Conservation (phyloP, 2,113 vertebrate species). For the Archocentrus centrarchus region DNA sequence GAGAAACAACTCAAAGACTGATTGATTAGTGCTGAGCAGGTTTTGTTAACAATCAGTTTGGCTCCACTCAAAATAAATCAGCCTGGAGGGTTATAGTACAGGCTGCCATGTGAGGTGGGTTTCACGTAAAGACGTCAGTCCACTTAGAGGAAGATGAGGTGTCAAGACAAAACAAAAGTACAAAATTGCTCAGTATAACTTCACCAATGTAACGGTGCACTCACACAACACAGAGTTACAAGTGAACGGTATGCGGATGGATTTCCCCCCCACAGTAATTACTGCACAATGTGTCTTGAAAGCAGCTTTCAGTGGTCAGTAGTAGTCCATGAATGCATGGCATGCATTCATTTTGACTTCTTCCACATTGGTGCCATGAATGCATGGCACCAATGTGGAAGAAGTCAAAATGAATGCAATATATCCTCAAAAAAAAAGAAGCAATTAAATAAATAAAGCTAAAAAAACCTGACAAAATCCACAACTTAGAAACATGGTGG, state of each 20-base stretch:
- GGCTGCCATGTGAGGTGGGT: not conserved
- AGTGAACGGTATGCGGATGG: not conserved
- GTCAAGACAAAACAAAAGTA: conserved; percentile 18
- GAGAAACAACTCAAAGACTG: not conserved
- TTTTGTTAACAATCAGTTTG: not conserved
- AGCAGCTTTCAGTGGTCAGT: conserved; percentile 1
- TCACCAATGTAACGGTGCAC: not conserved
- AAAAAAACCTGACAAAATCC: not conserved
- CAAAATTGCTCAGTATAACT: not conserved
- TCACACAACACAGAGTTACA: not conserved
- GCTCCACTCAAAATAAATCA: not conserved
- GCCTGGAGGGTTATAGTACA: not conserved
- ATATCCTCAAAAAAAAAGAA: not conserved
- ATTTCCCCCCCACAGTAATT: not conserved
- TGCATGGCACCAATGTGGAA: not conserved
- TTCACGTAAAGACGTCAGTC: not conserved
- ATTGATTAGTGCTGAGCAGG: not conserved
- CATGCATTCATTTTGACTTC: too few species aligned
- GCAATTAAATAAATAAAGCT: not conserved
- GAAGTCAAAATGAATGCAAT: not conserved
- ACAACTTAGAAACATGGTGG: not conserved
- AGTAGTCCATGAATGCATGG: not conserved
- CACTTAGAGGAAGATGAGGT: not conserved
- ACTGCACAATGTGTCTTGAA: not conserved
- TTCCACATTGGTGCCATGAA: too few species aligned